These are phyloP conservation scores for Hyperopisus bebe DNA, from an alignment of 2,113 vertebrate genomes.

Conservation along the genomic window DNA sequence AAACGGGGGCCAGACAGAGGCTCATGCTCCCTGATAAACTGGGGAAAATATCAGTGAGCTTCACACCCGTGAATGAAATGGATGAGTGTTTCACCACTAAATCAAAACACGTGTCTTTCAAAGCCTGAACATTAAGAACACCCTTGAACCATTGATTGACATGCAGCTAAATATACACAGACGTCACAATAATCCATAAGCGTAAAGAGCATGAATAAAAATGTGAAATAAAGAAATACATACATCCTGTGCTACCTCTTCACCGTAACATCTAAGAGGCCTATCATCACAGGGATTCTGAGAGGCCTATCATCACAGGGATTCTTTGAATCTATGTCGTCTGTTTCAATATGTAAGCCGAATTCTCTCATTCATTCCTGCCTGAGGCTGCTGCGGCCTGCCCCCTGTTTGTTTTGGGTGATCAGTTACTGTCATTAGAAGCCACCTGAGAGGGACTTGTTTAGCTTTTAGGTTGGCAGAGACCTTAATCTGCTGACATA, in stretches of 20 bases:
- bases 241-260: background rate
- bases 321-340: background rate
- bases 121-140: background rate
- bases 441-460: background rate
- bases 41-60: background rate
- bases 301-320: background rate
- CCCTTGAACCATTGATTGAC: background rate
- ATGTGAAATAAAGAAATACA: background rate
- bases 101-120: background rate
- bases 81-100: background rate
- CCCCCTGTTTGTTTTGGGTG: background rate
- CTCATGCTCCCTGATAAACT: background rate
- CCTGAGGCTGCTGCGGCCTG: background rate
- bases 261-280: background rate
- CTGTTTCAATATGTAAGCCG: background rate
- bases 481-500: conserved; percentile 5
- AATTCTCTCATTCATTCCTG: background rate
- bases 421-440: background rate
- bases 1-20: background rate
- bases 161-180: background rate
- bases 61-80: background rate
- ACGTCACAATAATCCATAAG: background rate
- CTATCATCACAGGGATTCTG: background rate
- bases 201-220: background rate
- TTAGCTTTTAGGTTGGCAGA: background rate